A percentile compares a stretch with the other conserved stretches of the same genome.
Evolutionary conservation across 2,113 vertebrate genomes (phyloP).

Genomic region (Hoplias malabaricus): DNA sequence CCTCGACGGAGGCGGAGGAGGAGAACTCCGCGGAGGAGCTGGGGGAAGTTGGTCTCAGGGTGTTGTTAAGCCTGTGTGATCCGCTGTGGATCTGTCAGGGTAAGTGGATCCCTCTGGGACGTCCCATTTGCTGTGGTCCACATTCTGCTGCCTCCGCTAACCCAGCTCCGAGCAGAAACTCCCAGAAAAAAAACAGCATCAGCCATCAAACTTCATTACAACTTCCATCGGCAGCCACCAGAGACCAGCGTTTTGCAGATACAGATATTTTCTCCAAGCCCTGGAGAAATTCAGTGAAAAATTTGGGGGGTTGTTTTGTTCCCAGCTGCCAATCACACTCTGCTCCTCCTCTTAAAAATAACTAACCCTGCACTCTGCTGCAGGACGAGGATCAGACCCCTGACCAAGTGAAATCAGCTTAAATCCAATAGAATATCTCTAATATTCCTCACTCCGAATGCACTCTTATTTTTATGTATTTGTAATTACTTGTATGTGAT

Average conservation of each 20-base stretch:
- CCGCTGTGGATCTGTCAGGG: slow-evolving; percentile 66
- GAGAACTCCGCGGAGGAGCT: background rate
- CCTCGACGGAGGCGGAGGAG: background rate
- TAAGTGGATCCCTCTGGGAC: slow-evolving; percentile 60
- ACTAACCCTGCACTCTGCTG: background rate
- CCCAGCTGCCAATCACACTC: slow-evolving; percentile 16
- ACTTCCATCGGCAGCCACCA: slow-evolving; percentile 42
- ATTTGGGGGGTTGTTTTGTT: slow-evolving; percentile 4
- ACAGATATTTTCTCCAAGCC: slow-evolving; percentile 2
- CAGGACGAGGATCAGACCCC: background rate
- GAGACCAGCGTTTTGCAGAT: slow-evolving; percentile 36
- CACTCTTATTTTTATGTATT: too few species aligned
- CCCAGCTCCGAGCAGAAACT: slow-evolving; percentile 54
- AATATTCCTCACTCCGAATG: too few species aligned
- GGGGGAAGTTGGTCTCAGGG: background rate
- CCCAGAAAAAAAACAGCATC: slow-evolving; percentile 58
- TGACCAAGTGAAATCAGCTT: too few species aligned
- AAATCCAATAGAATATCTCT: too few species aligned
- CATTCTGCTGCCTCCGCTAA: slow-evolving; percentile 52
- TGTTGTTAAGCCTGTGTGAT: slow-evolving; percentile 9
- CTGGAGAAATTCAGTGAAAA: slow-evolving; percentile 13
- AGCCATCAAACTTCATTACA: slow-evolving; percentile 63
- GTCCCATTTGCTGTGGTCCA: slow-evolving; percentile 57
- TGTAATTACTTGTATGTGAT: too few species aligned
- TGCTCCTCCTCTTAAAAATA: slow-evolving; percentile 3